phyloP scores from a whole-genome alignment of 1,140 invertebrate genomes.

The Aphelenchoides besseyi region DNA sequence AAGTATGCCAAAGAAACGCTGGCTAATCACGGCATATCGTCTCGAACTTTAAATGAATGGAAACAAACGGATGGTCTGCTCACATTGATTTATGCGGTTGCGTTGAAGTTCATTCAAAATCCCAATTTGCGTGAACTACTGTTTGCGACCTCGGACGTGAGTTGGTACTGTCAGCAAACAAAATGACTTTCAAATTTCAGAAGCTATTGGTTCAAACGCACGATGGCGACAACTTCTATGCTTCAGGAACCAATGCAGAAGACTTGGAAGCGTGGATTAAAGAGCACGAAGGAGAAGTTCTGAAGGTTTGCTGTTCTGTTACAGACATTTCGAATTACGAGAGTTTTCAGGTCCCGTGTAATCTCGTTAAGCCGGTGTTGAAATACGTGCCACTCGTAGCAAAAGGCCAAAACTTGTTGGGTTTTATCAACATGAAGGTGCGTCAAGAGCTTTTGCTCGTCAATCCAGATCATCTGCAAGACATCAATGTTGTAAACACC shows the following conservation, averaged over 20 bases:
- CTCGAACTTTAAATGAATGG: constrained; percentile 35
- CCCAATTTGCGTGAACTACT: constrained; percentile 36
- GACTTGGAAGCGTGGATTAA: constrained; percentile 34
- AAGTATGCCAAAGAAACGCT: constrained; percentile 35
- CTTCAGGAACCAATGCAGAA: constrained; percentile 30
- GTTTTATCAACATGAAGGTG: constrained; percentile 19
- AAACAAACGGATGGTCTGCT: constrained; percentile 37
- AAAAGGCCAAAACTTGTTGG: constrained; percentile 16
- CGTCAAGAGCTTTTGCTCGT: constrained; percentile 10
- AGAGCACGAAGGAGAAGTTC: constrained; percentile 40
- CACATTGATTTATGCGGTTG: constrained; percentile 37
- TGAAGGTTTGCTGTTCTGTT: constrained; percentile 34
- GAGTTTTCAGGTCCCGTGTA: background rate
- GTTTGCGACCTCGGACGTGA: constrained; percentile 35
- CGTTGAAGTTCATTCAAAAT: constrained; percentile 39
- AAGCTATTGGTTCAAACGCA: constrained; percentile 41
- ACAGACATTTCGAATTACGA: too few species aligned
- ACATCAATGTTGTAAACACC: background rate
- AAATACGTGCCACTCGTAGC: constrained; percentile 19
- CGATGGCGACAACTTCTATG: constrained; percentile 40
- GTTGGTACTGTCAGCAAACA: background rate
- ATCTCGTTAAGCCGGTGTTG: background rate
- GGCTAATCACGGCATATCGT: constrained; percentile 12
- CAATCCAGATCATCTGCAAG: background rate
- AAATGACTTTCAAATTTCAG: background rate